phyloP scores from a whole-genome alignment of 2,797 vertebrate species.

The Emydoidea blandingii region DNA sequence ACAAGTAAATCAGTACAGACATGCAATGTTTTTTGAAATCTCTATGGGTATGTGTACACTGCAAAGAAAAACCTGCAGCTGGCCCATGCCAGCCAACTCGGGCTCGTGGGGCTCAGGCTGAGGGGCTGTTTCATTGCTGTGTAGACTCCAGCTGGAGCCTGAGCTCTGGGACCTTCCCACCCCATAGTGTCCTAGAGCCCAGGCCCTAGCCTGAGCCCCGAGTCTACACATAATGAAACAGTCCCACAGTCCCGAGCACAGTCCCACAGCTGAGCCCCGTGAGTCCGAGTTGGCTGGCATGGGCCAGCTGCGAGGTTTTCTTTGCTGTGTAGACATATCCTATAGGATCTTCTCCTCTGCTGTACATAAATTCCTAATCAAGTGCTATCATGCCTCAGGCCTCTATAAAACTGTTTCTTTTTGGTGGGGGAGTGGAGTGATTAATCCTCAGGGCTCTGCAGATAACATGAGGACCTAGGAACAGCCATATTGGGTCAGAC shows the following conservation, averaged over 20 bases:
- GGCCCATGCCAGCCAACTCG: not conserved
- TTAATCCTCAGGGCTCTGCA: not conserved
- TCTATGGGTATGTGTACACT: not conserved
- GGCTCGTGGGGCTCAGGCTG: not conserved
- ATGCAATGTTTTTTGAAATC: not conserved
- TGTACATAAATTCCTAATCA: not conserved
- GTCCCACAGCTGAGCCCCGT: too few relatives aligned
- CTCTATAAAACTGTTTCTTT: not conserved
- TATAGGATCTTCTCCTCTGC: not conserved
- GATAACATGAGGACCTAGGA: not conserved
- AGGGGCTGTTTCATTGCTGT: not conserved
- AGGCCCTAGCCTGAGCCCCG: too few relatives aligned
- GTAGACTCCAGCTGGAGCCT: not conserved
- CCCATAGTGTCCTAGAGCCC: too few relatives aligned
- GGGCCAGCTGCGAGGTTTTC: not conserved
- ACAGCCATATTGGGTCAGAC: not conserved
- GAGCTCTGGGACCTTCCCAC: not conserved
- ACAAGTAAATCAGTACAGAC: not conserved
- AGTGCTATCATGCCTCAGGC: fast-evolving
- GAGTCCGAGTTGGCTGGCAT: not conserved
- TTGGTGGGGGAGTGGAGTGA: not conserved
- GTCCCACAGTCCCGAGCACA: too few relatives aligned
- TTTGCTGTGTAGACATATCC: not conserved
- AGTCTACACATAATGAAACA: too few relatives aligned
- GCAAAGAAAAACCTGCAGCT: not conserved